Base-by-base conservation (phyloP, 2,113 vertebrate species). In the Fulica atra region DNA sequence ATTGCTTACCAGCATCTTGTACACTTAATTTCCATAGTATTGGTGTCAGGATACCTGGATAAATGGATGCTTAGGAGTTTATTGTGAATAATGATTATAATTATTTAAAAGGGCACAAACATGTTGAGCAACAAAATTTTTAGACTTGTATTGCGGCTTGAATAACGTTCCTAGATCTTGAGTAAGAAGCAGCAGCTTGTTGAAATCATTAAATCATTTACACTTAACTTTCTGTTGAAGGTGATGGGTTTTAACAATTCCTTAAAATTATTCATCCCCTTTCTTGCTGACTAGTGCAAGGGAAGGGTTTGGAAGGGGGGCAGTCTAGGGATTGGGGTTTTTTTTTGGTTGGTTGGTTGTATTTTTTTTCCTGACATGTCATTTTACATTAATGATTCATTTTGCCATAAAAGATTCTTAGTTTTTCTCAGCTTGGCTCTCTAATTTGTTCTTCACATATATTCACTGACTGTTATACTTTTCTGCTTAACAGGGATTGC, bases 21-120 rank as follows among this genome's bases (percentile, higher is more conserved):
- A 6, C 0, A 0, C n/a, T 64, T 60, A 40, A 40, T 68, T 26
- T 60, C 38, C 3, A 0, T 10, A n/a, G 16, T 65, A 33, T 28
- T n/a, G 18, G 2, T 57, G 12, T 44, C 48, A 74, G 14, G 86
- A 82, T 61, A 77, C 12, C 24, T 86, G 20, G 17, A 76, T 38
- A 68, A 88, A 46, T 4, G 35, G 26, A 72, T 29, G 6, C 42
- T 10, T 1, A 2, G 38, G 72, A 77, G 51, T 23, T 3, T 51
- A 46, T 29, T 57, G 7, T 21, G 33, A 72, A 40, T 69, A 60
- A 69, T 28, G 76, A 40, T 48, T 84, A 31, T 11, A 76, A 44
- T 60, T 54, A 76, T 84, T 82, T 85, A 11, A 63, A 70, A 40
- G 6, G 15, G 11, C 7, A 53, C 9, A 60, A 42, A 46, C 3